A percentile compares a stretch with the other conserved stretches of the same genome.
These are phyloP conservation scores for Rhagium mordax DNA, from an alignment of 2,888 invertebrate species.

Conservation along the genomic window DNA sequence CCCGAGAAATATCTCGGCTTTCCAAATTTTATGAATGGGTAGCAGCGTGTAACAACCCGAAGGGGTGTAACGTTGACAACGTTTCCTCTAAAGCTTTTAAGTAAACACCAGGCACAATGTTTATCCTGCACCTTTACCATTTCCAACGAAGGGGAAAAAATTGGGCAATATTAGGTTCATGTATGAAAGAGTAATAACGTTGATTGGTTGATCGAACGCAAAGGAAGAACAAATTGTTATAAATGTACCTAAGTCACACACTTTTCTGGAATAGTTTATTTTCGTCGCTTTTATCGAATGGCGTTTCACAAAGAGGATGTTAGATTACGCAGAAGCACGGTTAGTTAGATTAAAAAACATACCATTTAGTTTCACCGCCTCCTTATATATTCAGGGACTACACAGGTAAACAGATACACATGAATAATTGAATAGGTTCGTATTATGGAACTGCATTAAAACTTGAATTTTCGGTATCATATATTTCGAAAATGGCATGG, in stretches of 20 bases:
- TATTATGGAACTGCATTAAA: no score
- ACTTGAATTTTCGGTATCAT: no score
- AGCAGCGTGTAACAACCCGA: slow-evolving; percentile 4
- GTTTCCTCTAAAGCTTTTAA: slow-evolving; percentile 5
- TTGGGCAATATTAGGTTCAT: background rate
- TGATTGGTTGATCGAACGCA: background rate
- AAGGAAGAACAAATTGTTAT: background rate
- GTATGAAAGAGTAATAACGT: background rate
- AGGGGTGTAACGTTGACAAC: slow-evolving; percentile 20
- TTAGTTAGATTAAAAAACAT: no score
- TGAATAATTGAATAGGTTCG: no score
- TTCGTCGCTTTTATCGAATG: background rate
- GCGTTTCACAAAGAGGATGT: background rate
- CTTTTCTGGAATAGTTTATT: background rate
- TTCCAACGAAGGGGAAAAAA: background rate
- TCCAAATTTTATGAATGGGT: slow-evolving; percentile 18
- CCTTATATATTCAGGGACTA: no score
- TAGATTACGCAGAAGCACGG: no score
- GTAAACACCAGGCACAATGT: slow-evolving; percentile 4
- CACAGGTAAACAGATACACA: no score
- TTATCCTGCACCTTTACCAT: slow-evolving; percentile 6
- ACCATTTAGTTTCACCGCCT: no score
- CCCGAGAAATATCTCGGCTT: slow-evolving; percentile 11
- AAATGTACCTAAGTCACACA: background rate
- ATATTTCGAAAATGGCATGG: no score